Evolutionary conservation across 2,113 vertebrate genomes (phyloP), one percentile per base, ranked within the genome.

Genomic region (Phalacrocorax aristotelis): DNA sequence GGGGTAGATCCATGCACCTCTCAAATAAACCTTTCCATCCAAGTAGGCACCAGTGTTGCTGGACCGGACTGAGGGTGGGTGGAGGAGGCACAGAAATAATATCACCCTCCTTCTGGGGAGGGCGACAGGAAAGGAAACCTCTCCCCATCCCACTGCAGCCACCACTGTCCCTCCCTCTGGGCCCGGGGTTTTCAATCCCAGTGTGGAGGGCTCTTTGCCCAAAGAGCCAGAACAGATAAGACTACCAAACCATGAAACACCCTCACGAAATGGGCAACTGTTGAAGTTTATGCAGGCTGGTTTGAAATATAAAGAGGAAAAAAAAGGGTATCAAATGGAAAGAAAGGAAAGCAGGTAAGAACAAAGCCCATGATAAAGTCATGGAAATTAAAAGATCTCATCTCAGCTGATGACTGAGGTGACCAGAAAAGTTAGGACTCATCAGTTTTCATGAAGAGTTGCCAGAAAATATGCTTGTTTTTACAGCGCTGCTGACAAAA

Each of bases 91-190:
- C 51, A 54, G 5, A n/a, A 44, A 18, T 71, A 48, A n/a, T 3
- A 57, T 25, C 1, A 1, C 9, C 21, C 30, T n/a, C 14, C 38
- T 58, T 86, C 40, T 11, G 32, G 12, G 55, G 22, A 49, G 8
- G n/a, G n/a, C 0, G 1, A n/a, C 8, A 46, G 20, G 58, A 78
- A 57, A 44, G 32, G 34, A 64, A 85, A 69, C 16, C 8, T 57
- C 42, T 58, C 42, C 30, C 12, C 0, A 1, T 42, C 30, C 25
- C 0, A 1, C 22, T 3, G 0, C 65, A 71, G 38, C 27, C 51
- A 48, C 44, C 15, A 10, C 65, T 54, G 30, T 25, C 40, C 52
- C 30, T 65, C 44, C 30, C 26, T 65, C 51, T 46, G 36, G 57
- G 36, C 29, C 15, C 1, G 2, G 27, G 30, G 30, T 38, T 61